These are phyloP conservation scores for human DNA, from an alignment of 2,113 vertebrate species.

Conservation along the genomic window DNA sequence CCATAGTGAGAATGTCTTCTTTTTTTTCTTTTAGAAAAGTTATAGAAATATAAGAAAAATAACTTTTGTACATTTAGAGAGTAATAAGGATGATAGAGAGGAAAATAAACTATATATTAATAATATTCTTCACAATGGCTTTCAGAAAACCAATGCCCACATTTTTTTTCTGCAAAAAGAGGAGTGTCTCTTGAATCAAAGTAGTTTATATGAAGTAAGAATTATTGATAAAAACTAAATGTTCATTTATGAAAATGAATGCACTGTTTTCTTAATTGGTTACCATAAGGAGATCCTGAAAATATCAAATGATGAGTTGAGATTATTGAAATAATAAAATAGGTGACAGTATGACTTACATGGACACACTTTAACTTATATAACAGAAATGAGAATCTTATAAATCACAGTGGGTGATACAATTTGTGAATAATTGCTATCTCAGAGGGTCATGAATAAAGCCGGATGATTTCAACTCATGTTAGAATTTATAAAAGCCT, in stretches of 20 bases:
- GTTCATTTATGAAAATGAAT: neutral
- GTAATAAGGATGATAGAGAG: rapidly evolving
- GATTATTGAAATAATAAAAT: neutral
- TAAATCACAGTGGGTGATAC: constrained; percentile 56
- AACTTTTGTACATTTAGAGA: neutral
- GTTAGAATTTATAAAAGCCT: constrained; percentile 39
- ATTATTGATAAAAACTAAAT: neutral
- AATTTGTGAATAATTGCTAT: constrained; percentile 68
- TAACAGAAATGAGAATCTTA: constrained; percentile 57
- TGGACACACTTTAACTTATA: constrained; percentile 69
- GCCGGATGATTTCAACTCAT: constrained; percentile 52
- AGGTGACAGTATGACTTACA: constrained; percentile 37
- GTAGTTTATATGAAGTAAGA: neutral
- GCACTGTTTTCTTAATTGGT: neutral
- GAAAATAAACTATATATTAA: neutral
- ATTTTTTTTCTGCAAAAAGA: neutral
- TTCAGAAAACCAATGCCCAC: neutral
- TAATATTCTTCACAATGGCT: neutral
- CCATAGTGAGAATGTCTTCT: neutral
- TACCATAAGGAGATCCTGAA: neutral
- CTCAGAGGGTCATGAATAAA: neutral
- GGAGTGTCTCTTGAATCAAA: neutral
- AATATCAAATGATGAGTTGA: neutral
- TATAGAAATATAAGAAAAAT: neutral
- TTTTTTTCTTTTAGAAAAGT: neutral